phyloP scores from a whole-genome alignment of 2,113 vertebrate species.

The Oncorhynchus clarkii region DNA sequence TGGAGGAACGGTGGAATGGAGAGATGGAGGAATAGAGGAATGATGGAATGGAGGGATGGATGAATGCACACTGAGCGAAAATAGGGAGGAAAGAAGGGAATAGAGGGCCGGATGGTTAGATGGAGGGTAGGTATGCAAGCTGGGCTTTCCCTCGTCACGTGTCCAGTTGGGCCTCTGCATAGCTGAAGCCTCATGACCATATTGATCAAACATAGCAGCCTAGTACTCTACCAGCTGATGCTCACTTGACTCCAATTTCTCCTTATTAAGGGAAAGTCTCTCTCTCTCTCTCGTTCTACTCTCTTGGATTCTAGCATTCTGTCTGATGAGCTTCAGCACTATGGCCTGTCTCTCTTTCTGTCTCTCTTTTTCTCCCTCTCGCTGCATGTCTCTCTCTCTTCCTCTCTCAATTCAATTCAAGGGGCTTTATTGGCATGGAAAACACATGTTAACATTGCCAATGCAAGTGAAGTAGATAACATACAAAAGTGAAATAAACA shows the following conservation, averaged over 20 bases:
- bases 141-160: slow-evolving; percentile 31
- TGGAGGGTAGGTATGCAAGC: slow-evolving; percentile 48
- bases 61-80: slow-evolving; percentile 42
- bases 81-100: too few relatives aligned
- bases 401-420: too few relatives aligned
- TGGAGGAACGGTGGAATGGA: not conserved
- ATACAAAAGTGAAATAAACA: too few relatives aligned
- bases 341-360: slow-evolving; percentile 34
- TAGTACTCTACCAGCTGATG: slow-evolving; percentile 76
- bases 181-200: slow-evolving; percentile 84
- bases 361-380: slow-evolving; percentile 33
- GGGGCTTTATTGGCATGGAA: too few relatives aligned
- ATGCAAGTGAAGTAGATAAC: too few relatives aligned
- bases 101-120: not conserved
- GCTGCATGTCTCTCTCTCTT: too few relatives aligned
- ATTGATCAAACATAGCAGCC: slow-evolving; percentile 74
- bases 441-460: too few relatives aligned
- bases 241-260: slow-evolving; percentile 85
- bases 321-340: slow-evolving; percentile 21
- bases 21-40: not conserved
- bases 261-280: slow-evolving; percentile 79
- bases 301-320: not conserved
- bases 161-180: slow-evolving; percentile 74
- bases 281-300: slow-evolving; percentile 35
- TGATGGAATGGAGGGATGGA: slow-evolving; percentile 18